Percentiles rank a stretch among this genome's conserved stretches.
Conservation (phyloP, 2,113 vertebrate species). For the Brachirus orientalis region DNA sequence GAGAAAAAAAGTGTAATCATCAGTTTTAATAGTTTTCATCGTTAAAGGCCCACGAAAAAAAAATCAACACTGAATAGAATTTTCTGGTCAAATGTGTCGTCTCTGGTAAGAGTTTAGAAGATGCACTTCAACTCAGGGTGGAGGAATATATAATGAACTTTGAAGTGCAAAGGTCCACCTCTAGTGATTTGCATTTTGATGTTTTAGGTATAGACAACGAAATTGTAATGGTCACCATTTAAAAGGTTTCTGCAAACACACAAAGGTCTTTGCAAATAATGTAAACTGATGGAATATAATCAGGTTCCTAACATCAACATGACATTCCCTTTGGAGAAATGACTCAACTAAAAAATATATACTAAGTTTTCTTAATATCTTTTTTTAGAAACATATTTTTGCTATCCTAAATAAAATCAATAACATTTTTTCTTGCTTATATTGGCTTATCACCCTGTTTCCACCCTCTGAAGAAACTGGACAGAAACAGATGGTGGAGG, state of each 20-base stretch:
- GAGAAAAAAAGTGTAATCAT: slow-evolving; percentile 73
- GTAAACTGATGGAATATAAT: too few species aligned
- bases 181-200: slow-evolving; percentile 6
- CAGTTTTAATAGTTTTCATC: slow-evolving; percentile 40
- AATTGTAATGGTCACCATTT: neutral
- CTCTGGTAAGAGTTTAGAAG: slow-evolving; percentile 28
- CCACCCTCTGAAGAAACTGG: neutral
- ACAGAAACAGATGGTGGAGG: neutral
- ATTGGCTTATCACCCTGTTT: too few species aligned
- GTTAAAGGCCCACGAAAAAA: slow-evolving; percentile 50
- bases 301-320: too few species aligned
- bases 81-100: slow-evolving; percentile 36
- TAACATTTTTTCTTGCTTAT: too few species aligned
- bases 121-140: slow-evolving; percentile 1
- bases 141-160: neutral
- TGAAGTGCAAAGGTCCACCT: neutral
- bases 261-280: neutral
- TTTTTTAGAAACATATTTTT: too few species aligned
- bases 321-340: too few species aligned
- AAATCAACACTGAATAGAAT: slow-evolving; percentile 32
- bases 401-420: too few species aligned
- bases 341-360: too few species aligned
- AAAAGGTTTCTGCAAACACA: neutral
- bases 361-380: too few species aligned
- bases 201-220: neutral